Evolutionary conservation across 37 sponge, comb jelly and placozoan genomes (phyloP), one percentile per base, ranked within the genome.

Genomic region (Beroe ovata): DNA sequence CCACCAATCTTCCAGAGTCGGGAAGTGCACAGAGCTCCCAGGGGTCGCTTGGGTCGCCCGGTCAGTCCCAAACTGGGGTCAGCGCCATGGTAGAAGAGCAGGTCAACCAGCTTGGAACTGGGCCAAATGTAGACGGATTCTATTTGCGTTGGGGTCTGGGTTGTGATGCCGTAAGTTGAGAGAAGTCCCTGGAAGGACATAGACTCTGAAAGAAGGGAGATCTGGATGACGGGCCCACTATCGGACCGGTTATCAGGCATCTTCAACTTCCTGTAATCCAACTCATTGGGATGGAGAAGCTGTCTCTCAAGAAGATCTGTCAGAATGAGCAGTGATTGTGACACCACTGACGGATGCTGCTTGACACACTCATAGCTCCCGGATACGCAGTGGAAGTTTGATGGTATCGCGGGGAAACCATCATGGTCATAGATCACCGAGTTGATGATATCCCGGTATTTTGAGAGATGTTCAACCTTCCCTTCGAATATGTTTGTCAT

Each of bases 141-240:
- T 18, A 96, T 92, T 40, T 96, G 94, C 30, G 92, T 90, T 18
- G 89, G 91, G 39, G 96, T 96, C 91, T 96, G 96, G 4, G 95
- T 92, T 0, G 93, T 93, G 22, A 96, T 93, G 4, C 96, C 95
- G 61, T 94, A 94, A 0, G 92, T 96, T n/a, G 96, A 92, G 19
- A 96, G 91, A 0, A 93, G 72, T 35, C 93, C 61, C 90, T 96
- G 96, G 1, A 96, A 95, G 91, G 92, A 60, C 0, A 60, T 54
- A 29, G 91, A 94, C 88, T 94, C 95, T 21, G 95, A 62, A 0
- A 96, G 92, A 60, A 96, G 93, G 30, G 95, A 93, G 47, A 96
- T 91, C 71, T 96, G 96, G 25, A 96, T 91, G 29, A 96, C 60
- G 18, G 88, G 88, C 59, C 92, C 89, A 14, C 90, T 60, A 0